A percentile compares a stretch with the other conserved stretches of the same genome.
phyloP scores from a whole-genome alignment of 1,140 invertebrate species.

The Macrosteles quadrilineatus region DNA sequence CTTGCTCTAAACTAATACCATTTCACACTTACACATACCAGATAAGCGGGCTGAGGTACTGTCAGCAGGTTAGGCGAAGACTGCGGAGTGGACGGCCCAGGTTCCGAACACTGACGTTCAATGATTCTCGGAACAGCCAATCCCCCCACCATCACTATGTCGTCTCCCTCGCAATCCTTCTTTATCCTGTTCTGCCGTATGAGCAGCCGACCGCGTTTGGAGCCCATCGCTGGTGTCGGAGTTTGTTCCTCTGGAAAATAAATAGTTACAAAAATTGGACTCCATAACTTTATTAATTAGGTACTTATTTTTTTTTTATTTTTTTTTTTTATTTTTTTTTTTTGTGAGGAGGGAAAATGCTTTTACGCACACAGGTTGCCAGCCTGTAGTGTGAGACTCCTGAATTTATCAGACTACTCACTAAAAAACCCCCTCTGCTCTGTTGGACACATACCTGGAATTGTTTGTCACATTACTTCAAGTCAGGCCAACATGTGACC shows the following conservation, averaged over 20 bases:
- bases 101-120: constrained; percentile 61
- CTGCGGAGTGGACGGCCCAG: constrained; percentile 50
- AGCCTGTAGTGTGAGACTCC: too few species aligned
- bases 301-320: too few species aligned
- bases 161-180: constrained; percentile 51
- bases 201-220: constrained; percentile 60
- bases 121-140: constrained; percentile 45
- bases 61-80: constrained; percentile 57
- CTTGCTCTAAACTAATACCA: too few species aligned
- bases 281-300: too few species aligned
- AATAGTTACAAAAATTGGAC: neutral
- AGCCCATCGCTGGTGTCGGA: constrained; percentile 50
- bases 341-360: too few species aligned
- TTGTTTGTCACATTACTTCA: too few species aligned
- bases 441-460: too few species aligned
- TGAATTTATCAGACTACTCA: too few species aligned
- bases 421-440: too few species aligned
- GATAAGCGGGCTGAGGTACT: constrained; percentile 58
- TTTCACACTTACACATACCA: constrained; percentile 52
- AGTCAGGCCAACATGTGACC: too few species aligned
- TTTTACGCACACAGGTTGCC: too few species aligned
- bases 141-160: neutral
- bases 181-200: constrained; percentile 68
- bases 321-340: too few species aligned
- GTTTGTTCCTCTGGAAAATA: constrained; percentile 33